Evolutionary conservation across 1,140 invertebrate genomes (phyloP).

Genomic region (Lethrus apterus): DNA sequence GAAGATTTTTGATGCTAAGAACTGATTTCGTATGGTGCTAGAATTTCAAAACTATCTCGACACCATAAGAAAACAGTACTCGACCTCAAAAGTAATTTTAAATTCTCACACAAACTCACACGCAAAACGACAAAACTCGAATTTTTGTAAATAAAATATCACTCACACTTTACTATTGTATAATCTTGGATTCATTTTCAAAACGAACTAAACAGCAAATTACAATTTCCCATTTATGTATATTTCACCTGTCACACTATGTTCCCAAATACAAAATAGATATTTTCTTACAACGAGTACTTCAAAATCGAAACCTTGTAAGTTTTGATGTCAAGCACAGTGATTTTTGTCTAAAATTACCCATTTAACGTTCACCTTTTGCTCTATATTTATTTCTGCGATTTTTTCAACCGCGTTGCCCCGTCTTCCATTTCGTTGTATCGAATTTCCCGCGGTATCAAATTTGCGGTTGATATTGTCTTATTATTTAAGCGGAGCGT

Average conservation of each 20-base stretch:
- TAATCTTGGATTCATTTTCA: too few relatives aligned
- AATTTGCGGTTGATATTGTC: constrained; percentile 22
- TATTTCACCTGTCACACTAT: constrained; percentile 26
- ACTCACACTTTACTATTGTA: constrained; percentile 6
- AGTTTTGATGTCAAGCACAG: constrained; percentile 27
- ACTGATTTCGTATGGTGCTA: constrained; percentile 43
- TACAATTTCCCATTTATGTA: constrained; percentile 23
- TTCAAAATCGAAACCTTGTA: constrained; percentile 21
- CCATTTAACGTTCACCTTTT: constrained; percentile 1
- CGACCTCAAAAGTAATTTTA: constrained; percentile 21
- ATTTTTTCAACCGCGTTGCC: not conserved
- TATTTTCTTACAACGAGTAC: constrained; percentile 26
- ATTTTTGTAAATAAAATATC: constrained; percentile 1
- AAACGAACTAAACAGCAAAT: constrained; percentile 3
- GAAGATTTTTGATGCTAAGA: constrained; percentile 25
- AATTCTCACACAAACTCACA: constrained; percentile 11
- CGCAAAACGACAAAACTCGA: too few relatives aligned
- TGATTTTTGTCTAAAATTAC: constrained; percentile 13
- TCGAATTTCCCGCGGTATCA: constrained; percentile 17
- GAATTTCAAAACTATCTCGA: constrained; percentile 27
- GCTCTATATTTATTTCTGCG: constrained; percentile 25
- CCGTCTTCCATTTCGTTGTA: constrained; percentile 5
- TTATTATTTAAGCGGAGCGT: too few relatives aligned
- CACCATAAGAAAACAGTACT: constrained; percentile 41
- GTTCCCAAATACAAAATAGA: constrained; percentile 28